phyloP scores from a whole-genome alignment of 2,797 vertebrate species.

The Channallabes apus region DNA sequence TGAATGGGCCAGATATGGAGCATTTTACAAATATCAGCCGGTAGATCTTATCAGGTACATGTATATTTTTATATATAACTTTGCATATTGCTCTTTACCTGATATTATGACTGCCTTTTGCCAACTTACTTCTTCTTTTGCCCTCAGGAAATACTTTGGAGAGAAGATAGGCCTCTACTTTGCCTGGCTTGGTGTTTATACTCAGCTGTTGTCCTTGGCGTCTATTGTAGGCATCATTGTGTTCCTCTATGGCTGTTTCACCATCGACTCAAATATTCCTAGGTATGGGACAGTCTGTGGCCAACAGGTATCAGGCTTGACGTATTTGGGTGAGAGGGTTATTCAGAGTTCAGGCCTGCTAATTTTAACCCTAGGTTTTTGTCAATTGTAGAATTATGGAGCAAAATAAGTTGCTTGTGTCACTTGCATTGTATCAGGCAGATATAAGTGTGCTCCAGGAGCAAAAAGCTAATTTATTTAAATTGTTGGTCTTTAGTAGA shows the following conservation, averaged over 20 bases:
- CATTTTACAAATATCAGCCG: constrained; percentile 97
- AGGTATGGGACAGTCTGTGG: constrained; percentile 74
- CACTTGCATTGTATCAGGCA: not conserved
- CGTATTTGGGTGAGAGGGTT: constrained; percentile 56
- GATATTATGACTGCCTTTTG: not conserved
- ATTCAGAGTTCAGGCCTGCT: constrained; percentile 25
- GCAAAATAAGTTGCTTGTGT: not conserved
- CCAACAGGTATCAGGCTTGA: not conserved
- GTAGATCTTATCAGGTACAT: constrained; percentile 93
- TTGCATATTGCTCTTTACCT: not conserved
- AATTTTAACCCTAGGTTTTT: not conserved
- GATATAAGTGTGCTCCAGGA: too few species aligned
- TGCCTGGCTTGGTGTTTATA: constrained; percentile 96
- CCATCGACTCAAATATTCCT: constrained; percentile 89
- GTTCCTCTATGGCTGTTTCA: constrained; percentile 92
- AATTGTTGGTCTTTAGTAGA: not conserved
- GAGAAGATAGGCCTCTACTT: constrained; percentile 99
- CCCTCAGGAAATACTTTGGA: constrained; percentile 92
- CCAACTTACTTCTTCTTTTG: constrained; percentile 49
- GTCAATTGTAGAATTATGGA: constrained; percentile 5
- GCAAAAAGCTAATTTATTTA: not conserved
- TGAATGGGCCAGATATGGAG: constrained; percentile 95
- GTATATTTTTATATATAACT: not conserved
- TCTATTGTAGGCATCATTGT: constrained; percentile 93
- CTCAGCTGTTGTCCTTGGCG: constrained; percentile 90